Conservation (phyloP, 2,888 invertebrate genomes). For the Tiliacea aurago region DNA sequence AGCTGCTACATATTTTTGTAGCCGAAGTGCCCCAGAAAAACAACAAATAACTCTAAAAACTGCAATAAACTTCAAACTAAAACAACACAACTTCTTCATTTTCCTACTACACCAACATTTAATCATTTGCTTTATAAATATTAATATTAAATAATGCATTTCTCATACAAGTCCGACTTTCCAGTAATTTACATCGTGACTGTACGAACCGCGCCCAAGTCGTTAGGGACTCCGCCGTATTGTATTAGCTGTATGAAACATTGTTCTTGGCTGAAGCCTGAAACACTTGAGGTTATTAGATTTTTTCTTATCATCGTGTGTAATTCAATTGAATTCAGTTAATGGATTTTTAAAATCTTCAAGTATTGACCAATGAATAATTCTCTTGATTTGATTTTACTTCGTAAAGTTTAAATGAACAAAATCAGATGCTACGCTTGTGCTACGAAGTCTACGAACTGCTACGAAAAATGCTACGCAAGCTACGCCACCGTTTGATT, state of each 20-base stretch:
- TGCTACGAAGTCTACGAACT: conserved; percentile 45
- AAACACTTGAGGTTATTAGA: conserved; percentile 53
- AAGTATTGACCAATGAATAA: too few species aligned
- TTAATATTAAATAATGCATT: conserved; percentile 34
- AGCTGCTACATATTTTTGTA: not conserved
- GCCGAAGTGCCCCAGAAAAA: not conserved
- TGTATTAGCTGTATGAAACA: conserved; percentile 76
- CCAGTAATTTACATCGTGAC: conserved; percentile 73
- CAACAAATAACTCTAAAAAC: not conserved
- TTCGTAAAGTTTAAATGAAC: not conserved
- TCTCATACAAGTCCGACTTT: conserved; percentile 31
- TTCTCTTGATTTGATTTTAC: too few species aligned
- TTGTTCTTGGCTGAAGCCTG: conserved; percentile 50
- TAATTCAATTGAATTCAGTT: conserved; percentile 8
- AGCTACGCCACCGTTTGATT: too few species aligned
- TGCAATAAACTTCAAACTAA: not conserved
- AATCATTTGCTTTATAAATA: conserved; percentile 34
- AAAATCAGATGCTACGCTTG: not conserved
- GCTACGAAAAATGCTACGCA: conserved; percentile 6
- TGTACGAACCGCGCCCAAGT: conserved; percentile 78
- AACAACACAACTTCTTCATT: not conserved
- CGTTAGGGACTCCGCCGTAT: conserved; percentile 82
- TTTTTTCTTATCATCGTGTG: conserved; percentile 30
- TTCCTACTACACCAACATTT: not conserved
- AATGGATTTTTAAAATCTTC: too few species aligned